Evolutionary conservation across 2,888 invertebrate genomes (phyloP), one percentile per base, ranked within the genome.

Genomic region (Agriopis marginaria): DNA sequence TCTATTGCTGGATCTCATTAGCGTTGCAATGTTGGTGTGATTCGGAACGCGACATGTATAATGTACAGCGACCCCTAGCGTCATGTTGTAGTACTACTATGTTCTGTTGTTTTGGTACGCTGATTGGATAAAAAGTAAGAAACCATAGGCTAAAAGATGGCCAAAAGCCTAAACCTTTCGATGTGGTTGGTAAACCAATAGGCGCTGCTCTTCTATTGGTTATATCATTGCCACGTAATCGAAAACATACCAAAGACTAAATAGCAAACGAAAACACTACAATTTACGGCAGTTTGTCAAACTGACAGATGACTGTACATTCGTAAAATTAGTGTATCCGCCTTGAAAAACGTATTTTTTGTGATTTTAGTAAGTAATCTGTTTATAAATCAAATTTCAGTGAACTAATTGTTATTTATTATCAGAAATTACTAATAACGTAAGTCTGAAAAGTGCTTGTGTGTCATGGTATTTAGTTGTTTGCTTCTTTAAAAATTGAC

Each of bases 291-390:
- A 78, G 76, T 80, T 82, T 65, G 68, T 66, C 56, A 66, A 86
- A 88, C 83, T 87, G 88, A 90, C 85, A 89, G 88, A 90, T 92
- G 92, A 92, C 91, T 92, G 90, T 90, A 88, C 89, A 89, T 84
- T 89, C 87, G 84, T 88, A 17, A 86, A 87, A 83, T 88, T 84
- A 84, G 88, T 88, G 86, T 86, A 87, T 91, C 91, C 90, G 89
- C 90, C 89, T 91, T 86, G 80, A 87, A 84, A 63, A 82, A 83
- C 86, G 79, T 84, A 82, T 44, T 77, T 70, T 59, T 76, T 77
- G 80, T 82, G 77, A 72, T 76, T 76, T 76, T 70, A 56, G 49
- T 60, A 51, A 44, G 53, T 64, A 53, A 54, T 62, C 60, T n/a
- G 51, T 64, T 49, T 40, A 40, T 68, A 66, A 62, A 51, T 64